These are phyloP conservation scores for Fregata magnificens DNA, from an alignment of 2,113 vertebrate species.

Conservation along the genomic window DNA sequence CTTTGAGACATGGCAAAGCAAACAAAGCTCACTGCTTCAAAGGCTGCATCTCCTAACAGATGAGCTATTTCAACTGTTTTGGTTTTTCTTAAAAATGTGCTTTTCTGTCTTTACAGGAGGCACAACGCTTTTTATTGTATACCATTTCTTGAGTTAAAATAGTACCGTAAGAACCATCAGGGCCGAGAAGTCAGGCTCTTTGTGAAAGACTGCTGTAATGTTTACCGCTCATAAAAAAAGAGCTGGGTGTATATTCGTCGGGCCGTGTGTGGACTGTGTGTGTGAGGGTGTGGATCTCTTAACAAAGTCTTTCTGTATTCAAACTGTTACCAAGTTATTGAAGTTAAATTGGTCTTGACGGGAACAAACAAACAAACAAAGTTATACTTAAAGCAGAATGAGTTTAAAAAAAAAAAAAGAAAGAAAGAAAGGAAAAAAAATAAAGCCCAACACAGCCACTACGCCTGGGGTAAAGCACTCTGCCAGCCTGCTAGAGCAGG, in stretches of 20 bases:
- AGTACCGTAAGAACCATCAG: neutral
- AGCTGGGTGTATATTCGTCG: neutral
- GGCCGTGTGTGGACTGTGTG: neutral
- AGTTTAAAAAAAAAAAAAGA: neutral
- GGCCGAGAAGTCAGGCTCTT: neutral
- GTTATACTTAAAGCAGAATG: constrained; percentile 25
- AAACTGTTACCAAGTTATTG: constrained; percentile 11
- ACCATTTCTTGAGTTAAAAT: constrained; percentile 3
- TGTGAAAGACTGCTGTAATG: neutral
- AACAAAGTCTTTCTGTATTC: constrained; percentile 49
- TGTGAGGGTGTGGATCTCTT: constrained; percentile 14
- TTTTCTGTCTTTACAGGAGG: neutral
- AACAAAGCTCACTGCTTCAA: neutral
- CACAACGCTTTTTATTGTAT: neutral
- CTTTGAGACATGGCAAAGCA: neutral
- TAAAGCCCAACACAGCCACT: neutral
- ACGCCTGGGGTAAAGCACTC: neutral
- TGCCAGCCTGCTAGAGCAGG: neutral
- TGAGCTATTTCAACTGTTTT: neutral
- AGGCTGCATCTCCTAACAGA: neutral
- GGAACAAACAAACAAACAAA: constrained; percentile 34
- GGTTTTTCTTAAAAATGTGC: neutral
- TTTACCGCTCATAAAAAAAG: constrained; percentile 26
- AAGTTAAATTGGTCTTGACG: constrained; percentile 23
- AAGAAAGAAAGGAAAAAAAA: neutral